Evolutionary conservation across 2,113 vertebrate genomes (phyloP).

Genomic region (Anas platyrhynchos): DNA sequence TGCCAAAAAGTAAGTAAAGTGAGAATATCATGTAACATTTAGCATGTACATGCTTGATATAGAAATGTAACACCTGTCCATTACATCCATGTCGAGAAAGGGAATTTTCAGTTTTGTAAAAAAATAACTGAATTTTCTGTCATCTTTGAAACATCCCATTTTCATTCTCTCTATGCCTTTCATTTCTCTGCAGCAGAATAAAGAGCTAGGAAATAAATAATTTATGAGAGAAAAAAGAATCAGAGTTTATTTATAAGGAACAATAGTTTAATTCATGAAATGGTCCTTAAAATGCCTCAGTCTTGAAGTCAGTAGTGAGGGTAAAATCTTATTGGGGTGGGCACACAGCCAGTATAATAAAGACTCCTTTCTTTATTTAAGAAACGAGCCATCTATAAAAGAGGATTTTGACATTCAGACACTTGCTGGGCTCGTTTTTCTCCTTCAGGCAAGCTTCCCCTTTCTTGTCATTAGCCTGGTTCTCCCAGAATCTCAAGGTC

Average conservation of each 20-base stretch:
- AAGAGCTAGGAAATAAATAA: slow-evolving; percentile 46
- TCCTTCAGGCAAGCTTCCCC: background rate
- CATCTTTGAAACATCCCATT: background rate
- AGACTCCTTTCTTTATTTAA: background rate
- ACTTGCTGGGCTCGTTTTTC: background rate
- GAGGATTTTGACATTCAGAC: slow-evolving; percentile 24
- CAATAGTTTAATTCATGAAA: slow-evolving; percentile 51
- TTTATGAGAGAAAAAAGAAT: background rate
- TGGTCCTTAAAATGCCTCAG: slow-evolving; percentile 15
- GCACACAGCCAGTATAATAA: slow-evolving; percentile 13
- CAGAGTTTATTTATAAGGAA: slow-evolving; percentile 25
- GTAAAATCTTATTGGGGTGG: slow-evolving; percentile 8
- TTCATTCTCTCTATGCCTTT: background rate
- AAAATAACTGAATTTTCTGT: background rate
- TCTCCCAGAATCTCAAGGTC: background rate
- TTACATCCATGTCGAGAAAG: background rate
- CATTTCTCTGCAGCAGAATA: slow-evolving; percentile 8
- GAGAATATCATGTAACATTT: background rate
- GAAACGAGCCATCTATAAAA: slow-evolving; percentile 16
- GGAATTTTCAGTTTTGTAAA: background rate
- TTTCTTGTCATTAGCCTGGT: background rate
- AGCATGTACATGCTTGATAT: background rate
- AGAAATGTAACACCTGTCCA: background rate
- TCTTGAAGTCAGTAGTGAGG: slow-evolving; percentile 4
- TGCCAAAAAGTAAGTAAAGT: background rate